A percentile compares a stretch with the other conserved stretches of the same genome.
These are phyloP conservation scores for Aquatica leii DNA, from an alignment of 2,888 invertebrate genomes.

Conservation along the genomic window DNA sequence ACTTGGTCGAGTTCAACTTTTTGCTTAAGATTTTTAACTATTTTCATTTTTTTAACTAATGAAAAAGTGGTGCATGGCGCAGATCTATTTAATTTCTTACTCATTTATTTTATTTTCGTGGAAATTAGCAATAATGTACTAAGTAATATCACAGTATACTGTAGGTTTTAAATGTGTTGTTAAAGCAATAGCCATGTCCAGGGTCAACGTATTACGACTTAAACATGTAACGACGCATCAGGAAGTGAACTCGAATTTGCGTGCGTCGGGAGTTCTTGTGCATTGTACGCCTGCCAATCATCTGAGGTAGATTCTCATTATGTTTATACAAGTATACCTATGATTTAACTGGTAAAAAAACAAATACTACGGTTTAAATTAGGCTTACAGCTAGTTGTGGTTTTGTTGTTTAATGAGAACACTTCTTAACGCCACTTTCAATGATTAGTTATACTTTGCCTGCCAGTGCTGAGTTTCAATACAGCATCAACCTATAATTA, in stretches of 20 bases:
- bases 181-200: slow-evolving; percentile 44
- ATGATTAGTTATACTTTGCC: neutral
- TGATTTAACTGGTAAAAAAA: slow-evolving; percentile 39
- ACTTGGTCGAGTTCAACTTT: slow-evolving; percentile 51
- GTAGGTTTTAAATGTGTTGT: slow-evolving; percentile 18
- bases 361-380: slow-evolving; percentile 37
- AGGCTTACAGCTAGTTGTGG: slow-evolving; percentile 34
- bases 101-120: neutral
- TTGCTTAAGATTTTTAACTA: slow-evolving; percentile 30
- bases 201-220: slow-evolving; percentile 48
- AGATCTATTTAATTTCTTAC: slow-evolving; percentile 17
- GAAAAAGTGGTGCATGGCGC: neutral
- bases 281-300: slow-evolving; percentile 40
- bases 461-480: neutral
- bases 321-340: slow-evolving; percentile 19
- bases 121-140: slow-evolving; percentile 1
- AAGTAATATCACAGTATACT: neutral
- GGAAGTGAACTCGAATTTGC: slow-evolving; percentile 46
- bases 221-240: slow-evolving; percentile 47
- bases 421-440: slow-evolving; percentile 1
- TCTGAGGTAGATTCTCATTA: slow-evolving; percentile 40
- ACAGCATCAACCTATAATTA: slow-evolving; percentile 1
- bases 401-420: slow-evolving; percentile 12
- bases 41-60: slow-evolving; percentile 2
- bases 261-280: slow-evolving; percentile 40